Base-by-base conservation (phyloP, 2,797 vertebrate species). In the Mormyrus proboscirostris region DNA sequence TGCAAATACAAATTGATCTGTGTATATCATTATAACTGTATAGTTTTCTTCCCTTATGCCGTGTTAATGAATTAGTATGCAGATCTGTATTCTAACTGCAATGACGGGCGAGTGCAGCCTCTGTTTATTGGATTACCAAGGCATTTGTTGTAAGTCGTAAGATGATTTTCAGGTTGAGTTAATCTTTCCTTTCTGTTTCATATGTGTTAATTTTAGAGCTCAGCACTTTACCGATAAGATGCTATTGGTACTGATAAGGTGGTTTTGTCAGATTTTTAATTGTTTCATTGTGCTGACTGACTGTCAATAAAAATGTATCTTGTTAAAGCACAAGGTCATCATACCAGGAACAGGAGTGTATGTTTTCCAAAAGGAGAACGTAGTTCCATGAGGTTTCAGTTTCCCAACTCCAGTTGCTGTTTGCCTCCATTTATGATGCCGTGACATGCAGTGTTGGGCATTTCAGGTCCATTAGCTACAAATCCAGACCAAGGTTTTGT, bases 241-340 rank as follows among this genome's bases (percentile, higher is more conserved):
- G 83, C n/a, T 51, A 12, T 51, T 12, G 83, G n/a, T 51, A 51
- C 47, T 90, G 88, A 90, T 90, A 88, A 86, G 87, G 59, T 76
- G 33, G 33, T 33, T 57, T 59, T 62, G 50, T 62, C 12, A 88
- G 22, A 82, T 69, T 79, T 62, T 12, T 51, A 82, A 88, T 83
- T 47, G 87, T 33, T 53, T 50, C 22, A 69, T 86, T 22, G 53
- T 65, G 53, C 76, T 87, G 79, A 83, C 76, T 44, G 19, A 47
- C 53, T 84, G 73, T 69, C 87, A 73, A 29, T 88, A 88, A 79
- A 83, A 83, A 19, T 47, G 86, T 50, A 53, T 51, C 25, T 5
- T 29, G 19, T 73, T 57, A 55, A 44, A 88, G 88, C 41, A 69
- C 41, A 33, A 73, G 50, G 87, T 88, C 59, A 53, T 88, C 5